These are phyloP conservation scores for Leptosomus discolor DNA, from an alignment of 2,113 vertebrate genomes.

Conservation along the genomic window DNA sequence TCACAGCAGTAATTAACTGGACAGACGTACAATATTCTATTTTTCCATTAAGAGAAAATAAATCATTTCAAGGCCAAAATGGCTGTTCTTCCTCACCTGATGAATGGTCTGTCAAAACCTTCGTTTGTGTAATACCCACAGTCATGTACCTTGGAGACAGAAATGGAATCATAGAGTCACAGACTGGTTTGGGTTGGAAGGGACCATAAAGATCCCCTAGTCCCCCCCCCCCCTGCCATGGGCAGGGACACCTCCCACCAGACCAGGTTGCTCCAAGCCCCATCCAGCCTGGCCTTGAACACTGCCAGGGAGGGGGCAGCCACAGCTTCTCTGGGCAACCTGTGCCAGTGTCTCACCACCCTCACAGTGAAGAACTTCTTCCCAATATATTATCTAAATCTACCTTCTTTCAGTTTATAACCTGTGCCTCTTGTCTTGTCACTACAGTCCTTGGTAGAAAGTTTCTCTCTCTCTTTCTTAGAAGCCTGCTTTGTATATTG, in stretches of 20 bases:
- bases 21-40: not conserved
- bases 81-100: not conserved
- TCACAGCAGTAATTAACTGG: not conserved
- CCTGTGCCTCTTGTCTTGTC: not conserved
- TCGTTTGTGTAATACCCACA: not conserved
- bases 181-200: not conserved
- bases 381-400: not conserved
- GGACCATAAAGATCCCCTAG: not conserved
- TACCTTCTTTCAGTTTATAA: not conserved
- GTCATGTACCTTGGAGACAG: not conserved
- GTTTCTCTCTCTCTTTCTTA: not conserved
- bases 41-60: not conserved
- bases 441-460: not conserved
- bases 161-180: not conserved
- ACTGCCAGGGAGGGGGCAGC: not conserved
- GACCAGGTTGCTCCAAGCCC: not conserved
- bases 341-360: not conserved
- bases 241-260: not conserved
- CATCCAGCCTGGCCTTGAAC: not conserved
- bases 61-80: not conserved
- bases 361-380: not conserved
- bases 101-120: not conserved
- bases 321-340: not conserved
- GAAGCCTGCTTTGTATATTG: not conserved
- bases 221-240: accelerated